These are phyloP conservation scores for Philereme transversata DNA, from an alignment of 2,888 invertebrate genomes.

Conservation along the genomic window DNA sequence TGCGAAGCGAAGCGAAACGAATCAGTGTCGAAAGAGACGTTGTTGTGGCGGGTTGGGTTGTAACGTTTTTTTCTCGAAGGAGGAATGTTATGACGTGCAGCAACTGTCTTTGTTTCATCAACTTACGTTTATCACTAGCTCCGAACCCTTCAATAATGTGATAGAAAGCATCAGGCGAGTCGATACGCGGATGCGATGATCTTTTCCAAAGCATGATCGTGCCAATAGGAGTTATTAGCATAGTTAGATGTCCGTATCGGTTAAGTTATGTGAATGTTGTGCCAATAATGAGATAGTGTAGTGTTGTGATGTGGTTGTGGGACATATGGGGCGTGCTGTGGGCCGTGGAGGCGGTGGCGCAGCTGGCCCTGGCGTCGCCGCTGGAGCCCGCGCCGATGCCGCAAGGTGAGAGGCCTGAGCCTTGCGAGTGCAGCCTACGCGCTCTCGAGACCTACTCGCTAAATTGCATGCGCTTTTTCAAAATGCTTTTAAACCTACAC, in stretches of 20 bases:
- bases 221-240: constrained; percentile 78
- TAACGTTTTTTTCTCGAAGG: constrained; percentile 51
- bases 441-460: constrained; percentile 34
- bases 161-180: constrained; percentile 57
- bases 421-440: constrained; percentile 65
- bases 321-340: constrained; percentile 81
- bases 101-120: constrained; percentile 78
- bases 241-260: constrained; percentile 80
- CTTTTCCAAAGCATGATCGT: constrained; percentile 80
- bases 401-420: constrained; percentile 76
- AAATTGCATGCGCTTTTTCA: constrained; percentile 52
- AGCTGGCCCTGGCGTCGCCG: constrained; percentile 70
- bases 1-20: constrained; percentile 17
- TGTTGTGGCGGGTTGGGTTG: constrained; percentile 47
- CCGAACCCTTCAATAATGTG: constrained; percentile 67
- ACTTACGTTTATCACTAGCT: constrained; percentile 61
- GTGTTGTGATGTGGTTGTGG: constrained; percentile 83
- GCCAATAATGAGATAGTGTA: constrained; percentile 84
- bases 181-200: constrained; percentile 62
- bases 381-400: constrained; percentile 70
- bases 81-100: constrained; percentile 83
- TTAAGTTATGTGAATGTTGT: constrained; percentile 82
- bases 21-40: constrained; percentile 60
- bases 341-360: constrained; percentile 70
- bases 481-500: constrained; percentile 28